Conservation (phyloP, 2,113 vertebrate genomes). For the Antechinus stuartii region DNA sequence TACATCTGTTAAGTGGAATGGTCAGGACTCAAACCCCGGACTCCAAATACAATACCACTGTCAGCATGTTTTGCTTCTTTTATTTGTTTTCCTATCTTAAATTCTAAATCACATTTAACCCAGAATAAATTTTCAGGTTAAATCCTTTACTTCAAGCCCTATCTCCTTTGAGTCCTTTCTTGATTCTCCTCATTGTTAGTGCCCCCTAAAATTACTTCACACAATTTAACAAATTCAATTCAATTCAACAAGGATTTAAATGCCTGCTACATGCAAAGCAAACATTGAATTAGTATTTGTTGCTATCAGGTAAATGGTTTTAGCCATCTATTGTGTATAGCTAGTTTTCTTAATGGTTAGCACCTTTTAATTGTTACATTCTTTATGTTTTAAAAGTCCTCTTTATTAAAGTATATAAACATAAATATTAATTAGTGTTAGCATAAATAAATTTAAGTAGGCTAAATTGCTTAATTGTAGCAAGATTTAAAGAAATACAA, state of each 20-base stretch:
- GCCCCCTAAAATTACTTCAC: background rate
- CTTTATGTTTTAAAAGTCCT: background rate
- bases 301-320: background rate
- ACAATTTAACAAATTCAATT: background rate
- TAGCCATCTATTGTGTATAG: background rate
- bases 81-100: background rate
- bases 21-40: background rate
- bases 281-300: background rate
- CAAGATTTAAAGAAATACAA: slow-evolving; percentile 11
- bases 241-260: background rate
- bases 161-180: background rate
- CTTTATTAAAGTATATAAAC: slow-evolving; percentile 33
- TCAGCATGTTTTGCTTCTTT: background rate
- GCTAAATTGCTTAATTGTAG: slow-evolving; percentile 19
- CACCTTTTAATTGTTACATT: background rate
- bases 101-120: background rate
- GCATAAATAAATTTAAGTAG: slow-evolving; percentile 7
- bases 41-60: background rate
- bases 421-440: background rate
- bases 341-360: background rate
- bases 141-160: background rate
- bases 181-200: background rate
- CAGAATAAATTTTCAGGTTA: background rate
- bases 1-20: background rate
- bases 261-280: background rate